Conservation (phyloP, 2,113 vertebrate species). For the Cichladusa arquata region DNA sequence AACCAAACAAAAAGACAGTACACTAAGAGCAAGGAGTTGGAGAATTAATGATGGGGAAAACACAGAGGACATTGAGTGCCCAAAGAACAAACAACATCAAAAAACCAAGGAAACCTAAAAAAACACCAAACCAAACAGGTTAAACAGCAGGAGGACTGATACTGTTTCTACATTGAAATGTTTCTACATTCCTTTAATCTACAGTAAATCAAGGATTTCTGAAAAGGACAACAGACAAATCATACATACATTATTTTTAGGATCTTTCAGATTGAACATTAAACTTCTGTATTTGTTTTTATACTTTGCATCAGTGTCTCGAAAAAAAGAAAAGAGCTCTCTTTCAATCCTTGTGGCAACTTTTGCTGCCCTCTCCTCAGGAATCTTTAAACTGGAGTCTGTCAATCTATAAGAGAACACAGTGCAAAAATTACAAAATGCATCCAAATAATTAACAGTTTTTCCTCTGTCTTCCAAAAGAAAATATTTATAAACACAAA, state of each 20-base stretch:
- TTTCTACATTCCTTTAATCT: not conserved
- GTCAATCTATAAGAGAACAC: conserved; percentile 79
- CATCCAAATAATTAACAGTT: not conserved
- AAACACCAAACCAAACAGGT: not conserved
- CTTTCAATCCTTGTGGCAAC: conserved; percentile 92
- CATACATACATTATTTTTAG: conserved; percentile 93
- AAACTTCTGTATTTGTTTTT: conserved; percentile 98
- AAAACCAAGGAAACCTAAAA: not conserved
- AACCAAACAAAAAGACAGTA: not conserved
- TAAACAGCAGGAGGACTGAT: not conserved
- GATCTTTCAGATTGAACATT: conserved; percentile 98
- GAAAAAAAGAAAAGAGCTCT: conserved; percentile 93
- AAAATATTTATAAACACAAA: not conserved
- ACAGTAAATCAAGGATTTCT: not conserved
- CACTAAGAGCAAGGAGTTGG: not conserved
- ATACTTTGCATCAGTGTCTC: conserved; percentile 96
- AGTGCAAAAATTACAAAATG: not conserved
- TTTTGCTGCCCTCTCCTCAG: conserved; percentile 88
- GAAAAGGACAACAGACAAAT: not conserved
- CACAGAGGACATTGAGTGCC: not conserved
- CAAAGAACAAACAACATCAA: not conserved
- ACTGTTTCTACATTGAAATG: not conserved
- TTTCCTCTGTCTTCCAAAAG: not conserved
- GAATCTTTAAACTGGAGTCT: conserved; percentile 88
- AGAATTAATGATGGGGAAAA: not conserved